phyloP scores from a whole-genome alignment of 2,113 vertebrate species.

The Dicaeum eximium region DNA sequence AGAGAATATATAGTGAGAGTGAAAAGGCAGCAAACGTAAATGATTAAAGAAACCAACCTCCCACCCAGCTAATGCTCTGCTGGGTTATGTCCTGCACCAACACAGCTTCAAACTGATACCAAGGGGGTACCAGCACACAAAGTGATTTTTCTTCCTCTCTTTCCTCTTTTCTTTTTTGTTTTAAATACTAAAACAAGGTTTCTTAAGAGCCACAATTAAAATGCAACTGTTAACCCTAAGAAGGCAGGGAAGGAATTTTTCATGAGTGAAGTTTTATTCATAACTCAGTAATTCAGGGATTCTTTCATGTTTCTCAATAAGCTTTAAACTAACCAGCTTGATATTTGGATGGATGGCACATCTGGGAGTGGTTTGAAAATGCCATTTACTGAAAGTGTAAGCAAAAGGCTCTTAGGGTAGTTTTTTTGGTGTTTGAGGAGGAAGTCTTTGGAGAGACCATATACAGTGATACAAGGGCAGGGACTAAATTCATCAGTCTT shows the following conservation, averaged over 20 bases:
- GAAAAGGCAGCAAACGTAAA: neutral
- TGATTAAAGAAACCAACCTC: conserved; percentile 1
- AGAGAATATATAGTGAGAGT: neutral
- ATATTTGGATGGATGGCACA: neutral
- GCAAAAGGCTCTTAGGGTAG: neutral
- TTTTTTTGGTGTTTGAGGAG: neutral
- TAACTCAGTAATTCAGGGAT: neutral
- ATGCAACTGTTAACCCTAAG: neutral
- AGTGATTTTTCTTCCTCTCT: neutral
- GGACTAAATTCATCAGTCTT: neutral
- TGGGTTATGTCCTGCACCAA: neutral
- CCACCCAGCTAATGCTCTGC: neutral
- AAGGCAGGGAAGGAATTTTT: neutral
- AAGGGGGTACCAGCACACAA: conserved; percentile 11
- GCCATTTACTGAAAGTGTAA: neutral
- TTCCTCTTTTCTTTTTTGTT: neutral
- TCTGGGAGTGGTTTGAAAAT: neutral
- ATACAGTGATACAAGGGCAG: neutral
- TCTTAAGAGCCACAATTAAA: neutral
- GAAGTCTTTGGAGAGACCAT: neutral
- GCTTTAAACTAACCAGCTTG: neutral
- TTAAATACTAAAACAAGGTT: neutral
- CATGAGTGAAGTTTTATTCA: neutral
- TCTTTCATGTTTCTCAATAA: neutral
- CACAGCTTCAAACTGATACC: conserved; percentile 12